Percentiles rank a stretch among this genome's conserved stretches.
Conservation (phyloP, 2,888 invertebrate species). For the Apotomis betuletana region DNA sequence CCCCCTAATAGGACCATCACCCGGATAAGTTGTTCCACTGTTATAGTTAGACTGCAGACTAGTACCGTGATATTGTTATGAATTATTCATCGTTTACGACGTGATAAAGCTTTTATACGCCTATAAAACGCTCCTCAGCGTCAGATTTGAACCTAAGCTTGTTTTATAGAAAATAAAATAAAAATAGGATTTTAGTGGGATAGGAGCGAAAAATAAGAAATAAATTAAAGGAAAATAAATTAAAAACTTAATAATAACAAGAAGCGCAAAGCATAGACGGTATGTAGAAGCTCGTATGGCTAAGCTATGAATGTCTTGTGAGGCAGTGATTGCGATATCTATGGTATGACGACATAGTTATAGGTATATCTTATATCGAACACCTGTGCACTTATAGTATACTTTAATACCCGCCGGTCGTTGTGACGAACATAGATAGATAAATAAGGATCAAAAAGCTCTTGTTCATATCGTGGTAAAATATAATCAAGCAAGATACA, state of each 20-base stretch:
- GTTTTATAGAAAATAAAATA: conserved; percentile 47
- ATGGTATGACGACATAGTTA: conserved; percentile 59
- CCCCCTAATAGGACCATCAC: conserved; percentile 9
- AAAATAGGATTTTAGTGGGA: conserved; percentile 63
- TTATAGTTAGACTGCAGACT: conserved; percentile 23
- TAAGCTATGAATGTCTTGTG: conserved; percentile 83
- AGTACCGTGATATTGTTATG: conserved; percentile 28
- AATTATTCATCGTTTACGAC: conserved; percentile 36
- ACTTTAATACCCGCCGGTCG: conserved; percentile 12
- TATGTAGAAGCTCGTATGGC: conserved; percentile 73
- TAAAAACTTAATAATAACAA: conserved; percentile 68
- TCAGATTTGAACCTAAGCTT: conserved; percentile 21
- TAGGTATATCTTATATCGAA: conserved; percentile 48
- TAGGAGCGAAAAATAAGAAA: conserved; percentile 61
- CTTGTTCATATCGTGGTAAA: neutral
- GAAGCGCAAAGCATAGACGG: conserved; percentile 79
- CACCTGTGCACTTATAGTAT: conserved; percentile 50
- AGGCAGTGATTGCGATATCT: conserved; percentile 82
- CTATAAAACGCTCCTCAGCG: conserved; percentile 33
- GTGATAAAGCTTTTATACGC: conserved; percentile 33
- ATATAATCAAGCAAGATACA: neutral
- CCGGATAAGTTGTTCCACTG: neutral
- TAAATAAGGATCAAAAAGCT: conserved; percentile 9
- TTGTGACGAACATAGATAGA: neutral
- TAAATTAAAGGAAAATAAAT: conserved; percentile 65